Evolutionary conservation across 2,888 invertebrate species (phyloP).

Genomic region (Microplitis manilae): DNA sequence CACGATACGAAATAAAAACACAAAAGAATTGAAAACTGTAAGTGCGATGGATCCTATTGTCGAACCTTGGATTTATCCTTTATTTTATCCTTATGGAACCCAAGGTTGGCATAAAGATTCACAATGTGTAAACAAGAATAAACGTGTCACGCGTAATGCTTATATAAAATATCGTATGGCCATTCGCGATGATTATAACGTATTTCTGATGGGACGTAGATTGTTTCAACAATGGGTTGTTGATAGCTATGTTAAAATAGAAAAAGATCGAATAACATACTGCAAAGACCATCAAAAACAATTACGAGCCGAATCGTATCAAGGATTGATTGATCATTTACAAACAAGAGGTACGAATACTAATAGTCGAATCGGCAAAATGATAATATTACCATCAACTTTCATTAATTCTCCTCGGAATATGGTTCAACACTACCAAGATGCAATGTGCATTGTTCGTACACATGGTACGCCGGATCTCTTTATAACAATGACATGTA

Average conservation of each 20-base stretch:
- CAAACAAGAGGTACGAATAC: conserved; percentile 21
- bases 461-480: no score
- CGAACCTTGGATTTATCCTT: not conserved
- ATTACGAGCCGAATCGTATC: conserved; percentile 35
- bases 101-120: conserved; percentile 40
- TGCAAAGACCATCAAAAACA: conserved; percentile 35
- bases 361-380: conserved; percentile 36
- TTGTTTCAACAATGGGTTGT: conserved; percentile 36
- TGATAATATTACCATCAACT: conserved; percentile 45
- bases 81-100: conserved; percentile 47
- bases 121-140: not conserved
- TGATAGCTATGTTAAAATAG: not conserved
- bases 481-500: no score
- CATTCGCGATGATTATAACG: not conserved
- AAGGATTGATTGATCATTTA: conserved; percentile 27
- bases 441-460: not conserved
- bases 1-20: conserved; percentile 44
- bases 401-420: conserved; percentile 47
- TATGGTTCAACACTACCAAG: conserved; percentile 47
- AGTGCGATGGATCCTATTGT: conserved; percentile 46
- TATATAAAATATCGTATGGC: not conserved
- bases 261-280: conserved; percentile 33
- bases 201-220: conserved; percentile 31
- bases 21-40: conserved; percentile 45
- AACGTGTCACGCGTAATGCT: conserved; percentile 25